Percentiles rank a stretch among this genome's conserved stretches.
Evolutionary conservation across 2,113 vertebrate species (phyloP).

Genomic region (Theristicus caerulescens): DNA sequence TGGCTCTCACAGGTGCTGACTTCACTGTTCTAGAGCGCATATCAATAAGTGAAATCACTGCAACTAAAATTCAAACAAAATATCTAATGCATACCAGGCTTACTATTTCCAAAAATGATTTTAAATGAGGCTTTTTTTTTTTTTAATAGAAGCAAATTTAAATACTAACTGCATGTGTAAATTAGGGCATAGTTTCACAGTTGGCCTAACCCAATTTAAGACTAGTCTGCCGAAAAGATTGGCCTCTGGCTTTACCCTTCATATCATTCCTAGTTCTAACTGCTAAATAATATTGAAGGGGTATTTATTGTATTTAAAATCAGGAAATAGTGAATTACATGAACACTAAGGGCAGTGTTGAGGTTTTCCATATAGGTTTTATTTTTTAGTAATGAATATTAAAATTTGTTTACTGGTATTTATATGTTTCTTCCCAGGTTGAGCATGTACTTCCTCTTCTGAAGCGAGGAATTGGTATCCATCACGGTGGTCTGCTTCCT

Average conservation of each 20-base stretch:
- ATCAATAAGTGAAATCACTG: neutral
- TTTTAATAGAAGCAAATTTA: neutral
- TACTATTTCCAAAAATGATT: neutral
- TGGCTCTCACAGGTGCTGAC: neutral
- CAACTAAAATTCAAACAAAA: neutral
- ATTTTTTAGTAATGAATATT: neutral
- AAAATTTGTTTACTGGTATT: neutral
- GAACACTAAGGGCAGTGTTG: neutral
- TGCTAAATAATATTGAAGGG: neutral
- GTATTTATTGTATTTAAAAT: neutral
- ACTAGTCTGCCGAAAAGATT: neutral
- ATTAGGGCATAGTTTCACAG: neutral
- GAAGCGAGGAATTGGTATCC: constrained; percentile 95
- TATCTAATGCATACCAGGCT: neutral
- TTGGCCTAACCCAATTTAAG: neutral
- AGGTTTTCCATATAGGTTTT: neutral
- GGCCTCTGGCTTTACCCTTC: neutral
- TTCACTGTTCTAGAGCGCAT: neutral
- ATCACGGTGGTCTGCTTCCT: constrained; percentile 95
- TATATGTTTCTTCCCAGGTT: constrained; percentile 64
- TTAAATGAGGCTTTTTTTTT: neutral
- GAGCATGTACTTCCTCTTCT: constrained; percentile 90
- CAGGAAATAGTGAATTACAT: neutral
- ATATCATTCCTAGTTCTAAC: neutral
- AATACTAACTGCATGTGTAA: neutral